phyloP scores from a whole-genome alignment of 1,140 invertebrate genomes.

The Papilio aristodemus region DNA sequence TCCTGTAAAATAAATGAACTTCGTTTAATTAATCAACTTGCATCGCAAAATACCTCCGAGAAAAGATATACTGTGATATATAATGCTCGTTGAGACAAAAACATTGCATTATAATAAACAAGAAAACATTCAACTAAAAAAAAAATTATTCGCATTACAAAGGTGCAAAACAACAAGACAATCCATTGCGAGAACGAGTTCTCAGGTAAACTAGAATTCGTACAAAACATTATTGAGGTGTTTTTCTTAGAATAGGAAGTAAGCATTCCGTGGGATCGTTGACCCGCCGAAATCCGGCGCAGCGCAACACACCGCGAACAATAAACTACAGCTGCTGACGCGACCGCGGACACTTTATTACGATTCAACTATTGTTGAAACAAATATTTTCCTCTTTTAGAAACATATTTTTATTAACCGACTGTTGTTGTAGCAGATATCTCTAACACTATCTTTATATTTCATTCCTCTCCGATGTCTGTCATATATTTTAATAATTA shows the following conservation, averaged over 20 bases:
- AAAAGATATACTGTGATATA: too few species aligned
- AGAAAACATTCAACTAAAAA: background rate
- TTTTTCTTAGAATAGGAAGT: constrained; percentile 18
- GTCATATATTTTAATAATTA: too few species aligned
- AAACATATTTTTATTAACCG: too few species aligned
- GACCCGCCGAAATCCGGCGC: constrained; percentile 1
- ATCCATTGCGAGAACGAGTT: background rate
- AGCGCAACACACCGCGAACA: background rate
- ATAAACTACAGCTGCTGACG: constrained; percentile 11
- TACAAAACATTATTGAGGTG: constrained; percentile 10
- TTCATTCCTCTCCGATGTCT: too few species aligned
- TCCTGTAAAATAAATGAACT: constrained; percentile 79
- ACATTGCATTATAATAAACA: background rate
- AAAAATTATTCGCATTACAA: background rate
- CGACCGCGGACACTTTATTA: background rate
- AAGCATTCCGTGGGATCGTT: constrained; percentile 1
- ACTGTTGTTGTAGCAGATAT: too few species aligned
- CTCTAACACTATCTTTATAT: too few species aligned
- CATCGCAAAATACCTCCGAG: too few species aligned
- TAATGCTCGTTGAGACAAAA: background rate
- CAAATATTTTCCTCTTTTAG: background rate
- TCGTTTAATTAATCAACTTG: background rate
- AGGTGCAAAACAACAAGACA: constrained; percentile 11
- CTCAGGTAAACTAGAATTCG: constrained; percentile 10
- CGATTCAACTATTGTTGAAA: background rate